phyloP scores from a whole-genome alignment of 2,113 vertebrate genomes.

The Strigops habroptila region DNA sequence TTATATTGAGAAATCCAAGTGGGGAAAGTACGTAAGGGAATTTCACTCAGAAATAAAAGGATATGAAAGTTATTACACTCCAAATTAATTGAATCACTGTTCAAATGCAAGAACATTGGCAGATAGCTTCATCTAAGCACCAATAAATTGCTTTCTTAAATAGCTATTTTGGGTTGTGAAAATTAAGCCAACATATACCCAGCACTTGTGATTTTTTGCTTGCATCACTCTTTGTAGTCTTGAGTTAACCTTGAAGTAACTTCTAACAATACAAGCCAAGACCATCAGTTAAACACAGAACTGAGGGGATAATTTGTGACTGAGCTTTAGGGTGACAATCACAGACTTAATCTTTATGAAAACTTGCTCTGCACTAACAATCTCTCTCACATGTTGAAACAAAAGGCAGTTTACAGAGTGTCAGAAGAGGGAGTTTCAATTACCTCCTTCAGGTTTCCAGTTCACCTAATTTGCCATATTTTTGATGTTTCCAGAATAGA shows the following conservation, averaged over 20 bases:
- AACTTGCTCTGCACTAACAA: background rate
- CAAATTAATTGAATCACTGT: background rate
- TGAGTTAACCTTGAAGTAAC: background rate
- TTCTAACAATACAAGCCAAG: background rate
- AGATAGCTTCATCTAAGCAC: background rate
- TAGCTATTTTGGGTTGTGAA: background rate
- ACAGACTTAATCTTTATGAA: background rate
- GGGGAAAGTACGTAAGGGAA: background rate
- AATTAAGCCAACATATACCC: background rate
- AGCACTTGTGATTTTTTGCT: background rate
- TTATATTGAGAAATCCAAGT: background rate
- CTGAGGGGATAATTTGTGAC: background rate
- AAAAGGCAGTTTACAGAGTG: background rate
- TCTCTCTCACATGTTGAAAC: background rate
- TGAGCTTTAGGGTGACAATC: background rate
- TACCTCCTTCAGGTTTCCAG: constrained; percentile 29
- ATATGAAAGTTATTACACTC: background rate
- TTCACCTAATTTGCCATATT: constrained; percentile 14
- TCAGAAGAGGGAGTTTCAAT: constrained; percentile 13
- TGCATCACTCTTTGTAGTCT: background rate
- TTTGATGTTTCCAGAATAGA: constrained; percentile 18
- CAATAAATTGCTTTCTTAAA: background rate
- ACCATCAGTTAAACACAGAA: background rate
- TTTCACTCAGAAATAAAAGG: background rate
- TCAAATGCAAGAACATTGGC: background rate